Evolutionary conservation across 2,888 invertebrate genomes (phyloP).

Genomic region (Tipula confusa): DNA sequence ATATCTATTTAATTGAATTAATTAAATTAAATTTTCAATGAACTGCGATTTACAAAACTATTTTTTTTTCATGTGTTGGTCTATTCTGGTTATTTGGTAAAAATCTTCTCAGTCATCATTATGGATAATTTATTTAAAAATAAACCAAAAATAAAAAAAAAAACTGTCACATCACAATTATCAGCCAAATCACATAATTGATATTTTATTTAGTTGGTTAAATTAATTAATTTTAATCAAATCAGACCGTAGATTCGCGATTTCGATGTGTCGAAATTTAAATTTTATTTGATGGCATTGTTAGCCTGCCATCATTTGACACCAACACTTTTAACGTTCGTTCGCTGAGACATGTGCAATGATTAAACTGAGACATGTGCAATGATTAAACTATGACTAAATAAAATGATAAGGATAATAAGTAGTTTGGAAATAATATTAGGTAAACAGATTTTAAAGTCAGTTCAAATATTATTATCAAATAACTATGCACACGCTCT

Average conservation of each 20-base stretch:
- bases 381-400: too few relatives aligned
- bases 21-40: conserved; percentile 20
- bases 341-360: too few relatives aligned
- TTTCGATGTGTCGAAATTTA: background rate
- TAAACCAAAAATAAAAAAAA: too few relatives aligned
- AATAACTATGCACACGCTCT: too few relatives aligned
- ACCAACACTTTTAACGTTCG: too few relatives aligned
- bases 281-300: too few relatives aligned
- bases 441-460: too few relatives aligned
- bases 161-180: background rate
- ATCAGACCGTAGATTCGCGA: background rate
- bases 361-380: too few relatives aligned
- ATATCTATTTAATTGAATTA: background rate
- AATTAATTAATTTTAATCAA: background rate
- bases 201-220: background rate
- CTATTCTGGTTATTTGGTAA: background rate
- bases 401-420: too few relatives aligned
- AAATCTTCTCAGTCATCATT: background rate
- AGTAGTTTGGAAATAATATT: too few relatives aligned
- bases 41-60: background rate
- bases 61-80: background rate
- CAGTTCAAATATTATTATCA: too few relatives aligned
- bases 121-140: background rate
- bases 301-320: too few relatives aligned
- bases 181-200: background rate